These are phyloP conservation scores for Melanchra persicariae DNA, from an alignment of 2,888 invertebrate species.

Conservation along the genomic window DNA sequence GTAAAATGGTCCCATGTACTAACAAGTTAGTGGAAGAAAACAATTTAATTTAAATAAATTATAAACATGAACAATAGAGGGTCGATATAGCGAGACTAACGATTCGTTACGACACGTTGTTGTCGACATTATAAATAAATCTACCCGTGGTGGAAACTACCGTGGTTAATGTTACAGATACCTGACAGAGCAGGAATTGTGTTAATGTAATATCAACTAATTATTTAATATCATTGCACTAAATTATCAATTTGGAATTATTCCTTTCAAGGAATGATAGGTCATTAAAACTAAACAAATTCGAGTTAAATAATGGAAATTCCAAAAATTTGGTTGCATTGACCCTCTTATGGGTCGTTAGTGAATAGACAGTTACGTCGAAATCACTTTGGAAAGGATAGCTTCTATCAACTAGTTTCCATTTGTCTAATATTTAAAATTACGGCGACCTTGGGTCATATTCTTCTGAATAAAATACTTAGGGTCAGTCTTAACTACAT, in stretches of 20 bases:
- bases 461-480: slow-evolving; percentile 83
- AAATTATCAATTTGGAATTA: slow-evolving; percentile 88
- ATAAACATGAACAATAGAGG: slow-evolving; percentile 78
- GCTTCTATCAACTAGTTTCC: slow-evolving; percentile 55
- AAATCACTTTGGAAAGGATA: slow-evolving; percentile 51
- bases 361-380: slow-evolving; percentile 40
- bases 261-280: slow-evolving; percentile 87
- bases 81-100: slow-evolving; percentile 66
- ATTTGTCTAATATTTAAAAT: slow-evolving; percentile 61
- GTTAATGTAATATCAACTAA: slow-evolving; percentile 76
- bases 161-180: slow-evolving; percentile 63
- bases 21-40: slow-evolving; percentile 73
- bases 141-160: slow-evolving; percentile 74
- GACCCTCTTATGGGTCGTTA: slow-evolving; percentile 26
- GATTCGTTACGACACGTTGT: slow-evolving; percentile 36
- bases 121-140: slow-evolving; percentile 66
- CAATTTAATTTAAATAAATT: slow-evolving; percentile 77
- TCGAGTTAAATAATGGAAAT: slow-evolving; percentile 82
- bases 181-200: slow-evolving; percentile 61
- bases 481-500: slow-evolving; percentile 89
- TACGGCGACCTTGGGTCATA: slow-evolving; percentile 76
- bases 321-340: slow-evolving; percentile 58
- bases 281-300: slow-evolving; percentile 86
- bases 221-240: slow-evolving; percentile 89
- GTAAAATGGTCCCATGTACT: slow-evolving; percentile 82